phyloP scores from a whole-genome alignment of 1,140 invertebrate species.

The Lepidurus packardi region DNA sequence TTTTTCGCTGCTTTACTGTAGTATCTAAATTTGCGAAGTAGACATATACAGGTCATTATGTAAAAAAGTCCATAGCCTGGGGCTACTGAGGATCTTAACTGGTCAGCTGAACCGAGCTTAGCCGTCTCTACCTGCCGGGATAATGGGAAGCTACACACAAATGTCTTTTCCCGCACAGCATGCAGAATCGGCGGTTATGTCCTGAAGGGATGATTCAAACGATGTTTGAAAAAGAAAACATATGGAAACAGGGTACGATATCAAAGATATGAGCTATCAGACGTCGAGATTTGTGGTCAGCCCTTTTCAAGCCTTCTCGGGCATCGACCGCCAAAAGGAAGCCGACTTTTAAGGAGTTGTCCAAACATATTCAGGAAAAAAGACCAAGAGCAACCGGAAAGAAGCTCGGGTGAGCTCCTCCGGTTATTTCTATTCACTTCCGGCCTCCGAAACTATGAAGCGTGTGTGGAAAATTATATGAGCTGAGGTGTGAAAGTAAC shows the following conservation, averaged over 20 bases:
- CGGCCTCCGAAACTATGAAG: background rate
- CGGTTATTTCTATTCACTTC: background rate
- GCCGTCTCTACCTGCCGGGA: background rate
- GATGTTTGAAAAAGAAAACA: background rate
- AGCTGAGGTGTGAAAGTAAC: background rate
- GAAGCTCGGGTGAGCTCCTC: background rate
- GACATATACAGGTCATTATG: too few species aligned
- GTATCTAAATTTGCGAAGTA: too few species aligned
- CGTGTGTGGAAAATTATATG: slow-evolving; percentile 11
- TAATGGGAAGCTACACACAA: background rate
- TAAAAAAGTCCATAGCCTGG: too few species aligned
- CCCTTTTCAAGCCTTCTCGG: background rate
- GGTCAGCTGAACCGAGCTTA: too few species aligned
- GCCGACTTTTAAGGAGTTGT: background rate
- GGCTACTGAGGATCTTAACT: too few species aligned
- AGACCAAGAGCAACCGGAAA: background rate
- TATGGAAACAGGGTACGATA: background rate
- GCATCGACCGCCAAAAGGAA: too few species aligned
- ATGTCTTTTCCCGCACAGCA: background rate
- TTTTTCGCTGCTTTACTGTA: too few species aligned
- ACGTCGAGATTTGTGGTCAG: background rate
- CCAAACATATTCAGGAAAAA: background rate
- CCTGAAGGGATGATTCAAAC: background rate
- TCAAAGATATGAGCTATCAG: background rate
- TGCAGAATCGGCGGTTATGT: background rate